These are phyloP conservation scores for Zosterops pallidus DNA, from an alignment of 2,113 vertebrate species.

Conservation along the genomic window DNA sequence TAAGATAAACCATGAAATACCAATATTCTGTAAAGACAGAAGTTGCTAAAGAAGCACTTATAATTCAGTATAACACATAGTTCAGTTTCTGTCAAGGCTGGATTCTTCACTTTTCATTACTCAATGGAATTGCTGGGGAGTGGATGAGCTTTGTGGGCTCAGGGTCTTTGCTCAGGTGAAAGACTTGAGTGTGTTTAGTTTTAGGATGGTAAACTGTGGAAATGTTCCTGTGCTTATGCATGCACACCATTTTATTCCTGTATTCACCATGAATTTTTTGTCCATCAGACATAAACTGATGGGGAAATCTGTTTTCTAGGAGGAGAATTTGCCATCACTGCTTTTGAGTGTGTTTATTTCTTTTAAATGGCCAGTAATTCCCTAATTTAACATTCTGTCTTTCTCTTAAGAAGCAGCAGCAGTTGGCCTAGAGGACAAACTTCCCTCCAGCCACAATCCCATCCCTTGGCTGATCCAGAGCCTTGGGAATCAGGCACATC, in stretches of 20 bases:
- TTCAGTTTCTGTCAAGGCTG: not conserved
- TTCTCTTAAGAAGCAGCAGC: not conserved
- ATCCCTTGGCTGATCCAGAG: accelerated
- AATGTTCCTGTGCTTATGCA: not conserved
- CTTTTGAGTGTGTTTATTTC: not conserved
- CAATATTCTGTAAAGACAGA: not conserved
- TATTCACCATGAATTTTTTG: not conserved
- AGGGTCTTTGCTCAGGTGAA: not conserved
- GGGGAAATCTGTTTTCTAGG: not conserved
- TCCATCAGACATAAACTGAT: not conserved
- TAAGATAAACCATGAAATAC: not conserved
- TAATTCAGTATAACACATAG: not conserved
- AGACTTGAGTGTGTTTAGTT: not conserved
- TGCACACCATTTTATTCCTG: not conserved
- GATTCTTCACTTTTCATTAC: not conserved
- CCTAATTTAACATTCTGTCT: not conserved
- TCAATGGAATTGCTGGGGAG: not conserved
- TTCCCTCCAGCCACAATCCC: not conserved
- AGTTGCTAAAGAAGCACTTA: not conserved
- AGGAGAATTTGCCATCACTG: not conserved
- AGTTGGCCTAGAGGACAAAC: not conserved
- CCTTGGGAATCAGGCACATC: not conserved
- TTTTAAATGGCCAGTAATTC: not conserved
- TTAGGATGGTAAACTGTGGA: not conserved
- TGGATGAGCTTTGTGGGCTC: not conserved